Evolutionary conservation across 2,113 vertebrate genomes (phyloP).

Genomic region (Phylloscopus trochiloides): DNA sequence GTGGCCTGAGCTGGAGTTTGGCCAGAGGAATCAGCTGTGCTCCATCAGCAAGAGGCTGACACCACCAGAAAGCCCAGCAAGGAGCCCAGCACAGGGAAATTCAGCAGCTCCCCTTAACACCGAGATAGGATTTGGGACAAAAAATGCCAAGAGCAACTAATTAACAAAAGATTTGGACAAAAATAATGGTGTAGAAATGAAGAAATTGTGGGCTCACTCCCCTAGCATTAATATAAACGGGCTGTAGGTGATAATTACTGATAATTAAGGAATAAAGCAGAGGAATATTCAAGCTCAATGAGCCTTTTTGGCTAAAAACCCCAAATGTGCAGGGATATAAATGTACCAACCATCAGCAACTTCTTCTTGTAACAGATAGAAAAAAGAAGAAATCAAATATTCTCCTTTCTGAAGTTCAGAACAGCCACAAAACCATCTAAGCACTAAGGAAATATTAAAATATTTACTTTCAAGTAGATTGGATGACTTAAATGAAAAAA

Average conservation of each 20-base stretch:
- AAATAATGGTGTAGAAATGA: background rate
- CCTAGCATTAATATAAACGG: background rate
- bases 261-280: background rate
- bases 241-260: background rate
- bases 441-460: background rate
- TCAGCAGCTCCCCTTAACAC: background rate
- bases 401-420: background rate
- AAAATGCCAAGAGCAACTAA: background rate
- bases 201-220: background rate
- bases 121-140: background rate
- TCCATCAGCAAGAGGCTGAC: conserved; percentile 21
- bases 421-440: background rate
- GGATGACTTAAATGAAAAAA: background rate
- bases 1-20: conserved; percentile 23
- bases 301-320: background rate
- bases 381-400: background rate
- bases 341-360: background rate
- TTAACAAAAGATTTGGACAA: background rate
- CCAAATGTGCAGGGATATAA: background rate
- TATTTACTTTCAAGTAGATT: background rate
- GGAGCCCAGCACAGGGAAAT: background rate
- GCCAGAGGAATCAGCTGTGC: conserved; percentile 43
- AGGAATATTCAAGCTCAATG: background rate
- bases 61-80: background rate
- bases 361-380: background rate